phyloP scores from a whole-genome alignment of 1,140 invertebrate genomes.

The Contarinia nasturtii region DNA sequence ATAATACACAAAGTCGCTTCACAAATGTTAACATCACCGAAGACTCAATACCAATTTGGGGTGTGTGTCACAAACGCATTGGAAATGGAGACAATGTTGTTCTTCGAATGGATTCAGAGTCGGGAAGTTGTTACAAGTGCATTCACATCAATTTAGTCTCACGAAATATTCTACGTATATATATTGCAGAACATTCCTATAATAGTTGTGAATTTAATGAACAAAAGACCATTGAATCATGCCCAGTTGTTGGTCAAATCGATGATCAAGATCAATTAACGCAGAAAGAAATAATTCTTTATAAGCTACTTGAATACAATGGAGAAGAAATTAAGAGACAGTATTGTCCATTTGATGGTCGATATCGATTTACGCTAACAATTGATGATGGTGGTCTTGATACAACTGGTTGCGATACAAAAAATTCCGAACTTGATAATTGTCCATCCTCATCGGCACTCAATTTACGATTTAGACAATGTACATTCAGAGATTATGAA shows the following conservation, averaged over 20 bases:
- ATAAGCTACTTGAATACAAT: constrained; percentile 30
- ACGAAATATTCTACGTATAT: constrained; percentile 41
- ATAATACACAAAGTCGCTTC: constrained; percentile 28
- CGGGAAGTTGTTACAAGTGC: constrained; percentile 35
- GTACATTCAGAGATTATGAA: constrained; percentile 31
- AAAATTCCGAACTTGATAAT: constrained; percentile 36
- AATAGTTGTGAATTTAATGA: constrained; percentile 40
- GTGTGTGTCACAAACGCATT: constrained; percentile 36
- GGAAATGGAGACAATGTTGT: constrained; percentile 41
- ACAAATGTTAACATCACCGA: constrained; percentile 39
- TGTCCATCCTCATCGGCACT: constrained; percentile 43
- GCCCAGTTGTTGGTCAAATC: constrained; percentile 28
- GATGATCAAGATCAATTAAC: constrained; percentile 21
- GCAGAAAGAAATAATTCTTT: constrained; percentile 29
- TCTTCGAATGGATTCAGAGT: constrained; percentile 35
- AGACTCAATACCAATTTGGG: constrained; percentile 47
- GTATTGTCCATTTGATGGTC: constrained; percentile 45
- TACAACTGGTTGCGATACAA: constrained; percentile 30
- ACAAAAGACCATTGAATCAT: constrained; percentile 34
- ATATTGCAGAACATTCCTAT: constrained; percentile 30
- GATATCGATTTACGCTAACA: constrained; percentile 39
- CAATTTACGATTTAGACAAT: constrained; percentile 33
- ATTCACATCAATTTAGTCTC: constrained; percentile 38
- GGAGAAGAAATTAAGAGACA: constrained; percentile 30
- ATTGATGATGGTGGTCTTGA: constrained; percentile 30